Evolutionary conservation across 92 coral and sea anemone species (phyloP).

Genomic region (Phymanthus crucifer): DNA sequence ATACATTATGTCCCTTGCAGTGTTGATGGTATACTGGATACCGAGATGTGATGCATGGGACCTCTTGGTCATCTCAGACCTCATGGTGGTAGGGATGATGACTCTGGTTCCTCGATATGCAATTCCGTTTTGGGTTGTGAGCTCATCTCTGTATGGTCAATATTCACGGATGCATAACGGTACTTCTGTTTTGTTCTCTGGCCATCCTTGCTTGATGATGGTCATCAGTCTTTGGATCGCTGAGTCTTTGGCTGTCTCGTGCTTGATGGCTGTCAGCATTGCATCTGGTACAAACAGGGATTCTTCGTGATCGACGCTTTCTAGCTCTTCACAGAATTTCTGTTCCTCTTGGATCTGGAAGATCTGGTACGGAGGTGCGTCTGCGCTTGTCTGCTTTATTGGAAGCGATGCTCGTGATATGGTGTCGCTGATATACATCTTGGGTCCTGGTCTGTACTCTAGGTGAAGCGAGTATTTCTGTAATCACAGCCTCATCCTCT

Average conservation of each 20-base stretch:
- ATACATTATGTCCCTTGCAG: conserved; percentile 65
- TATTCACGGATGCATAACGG: no score
- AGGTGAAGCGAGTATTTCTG: conserved; percentile 25
- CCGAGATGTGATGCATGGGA: conserved; percentile 60
- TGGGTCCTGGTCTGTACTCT: conserved; percentile 25
- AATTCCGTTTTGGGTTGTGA: no score
- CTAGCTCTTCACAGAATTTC: background rate
- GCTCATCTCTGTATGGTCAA: no score
- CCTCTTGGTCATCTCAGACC: conserved; percentile 47
- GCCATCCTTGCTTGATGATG: conserved; percentile 59
- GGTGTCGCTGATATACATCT: no score
- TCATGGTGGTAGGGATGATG: conserved; percentile 43
- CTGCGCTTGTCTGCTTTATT: conserved; percentile 2
- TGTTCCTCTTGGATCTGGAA: conserved; percentile 42
- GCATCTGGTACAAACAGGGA: conserved; percentile 42
- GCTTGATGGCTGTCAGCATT: conserved; percentile 34
- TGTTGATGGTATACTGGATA: conserved; percentile 55
- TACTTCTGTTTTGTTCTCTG: no score
- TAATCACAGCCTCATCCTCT: background rate
- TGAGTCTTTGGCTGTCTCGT: conserved; percentile 42
- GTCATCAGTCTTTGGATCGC: conserved; percentile 51
- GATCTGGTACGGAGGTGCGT: conserved; percentile 37
- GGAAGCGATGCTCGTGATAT: no score
- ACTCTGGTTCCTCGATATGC: conserved; percentile 53
- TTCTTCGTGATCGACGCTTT: conserved; percentile 43